Conservation (phyloP, 53 echinoderm and acorn worm genomes). For the Zoroaster sp. region DNA sequence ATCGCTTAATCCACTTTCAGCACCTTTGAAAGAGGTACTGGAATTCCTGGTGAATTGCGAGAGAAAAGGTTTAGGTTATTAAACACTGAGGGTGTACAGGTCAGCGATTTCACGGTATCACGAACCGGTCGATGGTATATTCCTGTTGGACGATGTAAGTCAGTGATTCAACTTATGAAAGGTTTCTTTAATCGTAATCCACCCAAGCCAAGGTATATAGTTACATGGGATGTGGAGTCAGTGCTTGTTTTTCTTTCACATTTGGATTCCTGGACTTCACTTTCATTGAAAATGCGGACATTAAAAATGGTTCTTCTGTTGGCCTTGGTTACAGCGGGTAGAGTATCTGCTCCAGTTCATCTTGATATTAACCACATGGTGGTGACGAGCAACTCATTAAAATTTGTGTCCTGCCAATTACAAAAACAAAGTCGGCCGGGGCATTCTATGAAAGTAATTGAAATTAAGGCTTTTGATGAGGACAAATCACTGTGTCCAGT, state of each 20-base stretch:
- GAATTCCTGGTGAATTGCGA: constrained; percentile 50
- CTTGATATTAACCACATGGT: constrained; percentile 31
- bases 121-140: background rate
- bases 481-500: constrained; percentile 49
- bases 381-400: background rate
- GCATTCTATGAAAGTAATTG: background rate
- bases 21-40: constrained; percentile 40
- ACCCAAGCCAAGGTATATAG: constrained; percentile 45
- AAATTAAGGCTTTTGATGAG: constrained; percentile 35
- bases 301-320: constrained; percentile 41
- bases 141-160: constrained; percentile 15
- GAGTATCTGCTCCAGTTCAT: constrained; percentile 27
- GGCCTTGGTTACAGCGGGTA: constrained; percentile 49
- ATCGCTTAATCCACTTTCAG: constrained; percentile 40
- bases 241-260: constrained; percentile 27
- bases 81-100: constrained; percentile 39
- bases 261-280: background rate
- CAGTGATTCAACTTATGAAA: constrained; percentile 61
- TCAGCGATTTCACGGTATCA: constrained; percentile 37
- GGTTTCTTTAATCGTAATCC: constrained; percentile 67
- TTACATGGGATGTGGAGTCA: constrained; percentile 54
- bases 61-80: constrained; percentile 42
- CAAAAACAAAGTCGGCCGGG: constrained; percentile 53
- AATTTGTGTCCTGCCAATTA: constrained; percentile 14
- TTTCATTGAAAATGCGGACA: constrained; percentile 40